Conservation (phyloP, 2,888 invertebrate species). For the Endotricha flammealis region DNA sequence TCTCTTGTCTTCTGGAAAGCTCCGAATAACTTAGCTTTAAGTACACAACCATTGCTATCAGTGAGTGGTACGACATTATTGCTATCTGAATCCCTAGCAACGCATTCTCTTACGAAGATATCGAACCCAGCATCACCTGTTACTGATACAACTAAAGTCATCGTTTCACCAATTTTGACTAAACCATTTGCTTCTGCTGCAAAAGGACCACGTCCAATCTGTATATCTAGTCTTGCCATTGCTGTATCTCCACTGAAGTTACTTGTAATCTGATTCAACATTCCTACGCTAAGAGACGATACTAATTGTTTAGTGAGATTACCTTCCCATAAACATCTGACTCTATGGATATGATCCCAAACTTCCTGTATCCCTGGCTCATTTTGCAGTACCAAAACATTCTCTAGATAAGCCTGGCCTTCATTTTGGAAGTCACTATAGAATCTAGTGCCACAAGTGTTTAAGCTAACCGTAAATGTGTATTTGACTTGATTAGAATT, state of each 20-base stretch:
- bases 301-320: conserved; percentile 86
- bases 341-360: conserved; percentile 88
- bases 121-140: conserved; percentile 89
- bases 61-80: conserved; percentile 83
- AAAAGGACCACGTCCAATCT: conserved; percentile 86
- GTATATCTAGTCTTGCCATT: conserved; percentile 86
- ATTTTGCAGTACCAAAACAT: conserved; percentile 86
- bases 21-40: conserved; percentile 88
- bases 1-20: conserved; percentile 89
- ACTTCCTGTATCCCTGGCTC: conserved; percentile 87
- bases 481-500: conserved; percentile 84
- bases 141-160: conserved; percentile 89
- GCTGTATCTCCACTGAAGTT: conserved; percentile 92
- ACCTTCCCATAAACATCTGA: conserved; percentile 90
- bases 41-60: conserved; percentile 86
- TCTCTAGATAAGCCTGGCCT: conserved; percentile 88
- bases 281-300: conserved; percentile 86
- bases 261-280: conserved; percentile 88
- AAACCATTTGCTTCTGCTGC: conserved; percentile 86
- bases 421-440: conserved; percentile 86
- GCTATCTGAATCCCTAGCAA: conserved; percentile 84
- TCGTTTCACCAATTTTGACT: conserved; percentile 88
- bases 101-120: conserved; percentile 86
- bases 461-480: conserved; percentile 85
- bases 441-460: conserved; percentile 88